These are phyloP conservation scores for Dyspetes luteomarginatus DNA, from an alignment of 2,888 invertebrate species.

Conservation along the genomic window DNA sequence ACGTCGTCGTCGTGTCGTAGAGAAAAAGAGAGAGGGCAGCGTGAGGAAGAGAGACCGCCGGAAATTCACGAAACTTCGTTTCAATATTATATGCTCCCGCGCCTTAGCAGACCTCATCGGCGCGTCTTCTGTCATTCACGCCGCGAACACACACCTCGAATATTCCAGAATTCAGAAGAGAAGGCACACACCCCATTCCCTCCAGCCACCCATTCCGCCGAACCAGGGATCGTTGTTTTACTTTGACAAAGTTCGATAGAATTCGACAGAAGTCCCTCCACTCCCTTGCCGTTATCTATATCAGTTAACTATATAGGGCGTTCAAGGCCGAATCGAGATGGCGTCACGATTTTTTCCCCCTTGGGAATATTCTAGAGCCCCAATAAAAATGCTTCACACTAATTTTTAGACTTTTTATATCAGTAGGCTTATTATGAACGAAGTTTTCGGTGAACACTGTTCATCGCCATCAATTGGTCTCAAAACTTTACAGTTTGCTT, in stretches of 20 bases:
- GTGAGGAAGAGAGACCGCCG: constrained; percentile 8
- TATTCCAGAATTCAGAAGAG: constrained; percentile 58
- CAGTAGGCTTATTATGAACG: too few relatives aligned
- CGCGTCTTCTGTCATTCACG: constrained; percentile 25
- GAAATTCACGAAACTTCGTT: constrained; percentile 61
- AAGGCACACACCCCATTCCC: background rate
- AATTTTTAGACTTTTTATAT: too few relatives aligned
- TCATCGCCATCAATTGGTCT: too few relatives aligned
- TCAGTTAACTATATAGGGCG: too few relatives aligned
- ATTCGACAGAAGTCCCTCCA: constrained; percentile 19
- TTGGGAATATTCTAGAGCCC: too few relatives aligned
- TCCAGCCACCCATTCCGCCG: background rate
- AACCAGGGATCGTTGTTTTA: constrained; percentile 51
- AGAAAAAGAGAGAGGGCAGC: background rate
- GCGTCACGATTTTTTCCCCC: too few relatives aligned
- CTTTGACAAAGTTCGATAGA: constrained; percentile 47
- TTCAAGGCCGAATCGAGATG: too few relatives aligned
- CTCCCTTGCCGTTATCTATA: too few relatives aligned
- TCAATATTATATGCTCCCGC: constrained; percentile 57
- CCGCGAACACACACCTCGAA: constrained; percentile 18
- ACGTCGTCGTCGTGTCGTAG: constrained; percentile 30
- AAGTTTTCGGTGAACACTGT: too few relatives aligned
- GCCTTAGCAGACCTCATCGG: constrained; percentile 24
- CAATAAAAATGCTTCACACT: too few relatives aligned
- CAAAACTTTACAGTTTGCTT: too few relatives aligned